phyloP scores from a whole-genome alignment of 2,113 vertebrate species.

The Podarcis raffonei region DNA sequence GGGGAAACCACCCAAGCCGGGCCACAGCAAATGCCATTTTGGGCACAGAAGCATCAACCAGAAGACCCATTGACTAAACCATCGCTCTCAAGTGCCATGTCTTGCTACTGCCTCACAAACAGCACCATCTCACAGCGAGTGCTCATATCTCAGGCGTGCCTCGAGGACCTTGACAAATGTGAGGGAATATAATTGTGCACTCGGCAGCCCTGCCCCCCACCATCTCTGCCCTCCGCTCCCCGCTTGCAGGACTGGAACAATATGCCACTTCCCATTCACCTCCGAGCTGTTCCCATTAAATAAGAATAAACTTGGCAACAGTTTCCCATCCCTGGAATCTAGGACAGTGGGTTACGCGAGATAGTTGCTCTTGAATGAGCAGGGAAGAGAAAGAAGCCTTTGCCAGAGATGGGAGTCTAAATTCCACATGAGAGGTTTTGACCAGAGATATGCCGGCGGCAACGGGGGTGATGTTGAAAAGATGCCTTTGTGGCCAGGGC shows the following conservation, averaged over 20 bases:
- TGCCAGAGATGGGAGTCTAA: neutral
- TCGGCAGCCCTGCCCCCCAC: neutral
- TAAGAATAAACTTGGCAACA: neutral
- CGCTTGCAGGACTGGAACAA: neutral
- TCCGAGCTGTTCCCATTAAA: neutral
- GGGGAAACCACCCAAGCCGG: neutral
- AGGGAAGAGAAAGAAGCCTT: neutral
- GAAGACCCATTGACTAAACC: neutral
- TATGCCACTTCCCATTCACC: neutral
- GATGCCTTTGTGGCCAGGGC: too few species aligned
- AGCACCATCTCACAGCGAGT: accelerated
- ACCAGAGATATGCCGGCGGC: neutral
- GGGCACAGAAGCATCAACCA: neutral
- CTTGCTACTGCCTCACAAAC: neutral
- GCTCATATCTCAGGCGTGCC: neutral
- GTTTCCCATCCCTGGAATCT: neutral
- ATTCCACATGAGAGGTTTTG: neutral
- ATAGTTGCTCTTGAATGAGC: neutral
- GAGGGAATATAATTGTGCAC: neutral
- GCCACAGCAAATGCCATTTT: neutral
- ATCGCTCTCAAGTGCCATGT: neutral
- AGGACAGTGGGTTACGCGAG: conserved; percentile 1
- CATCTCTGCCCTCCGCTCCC: neutral
- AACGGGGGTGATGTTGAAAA: neutral
- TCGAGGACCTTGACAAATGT: accelerated